These are phyloP conservation scores for Apamea anceps DNA, from an alignment of 2,888 invertebrate genomes.

Conservation along the genomic window DNA sequence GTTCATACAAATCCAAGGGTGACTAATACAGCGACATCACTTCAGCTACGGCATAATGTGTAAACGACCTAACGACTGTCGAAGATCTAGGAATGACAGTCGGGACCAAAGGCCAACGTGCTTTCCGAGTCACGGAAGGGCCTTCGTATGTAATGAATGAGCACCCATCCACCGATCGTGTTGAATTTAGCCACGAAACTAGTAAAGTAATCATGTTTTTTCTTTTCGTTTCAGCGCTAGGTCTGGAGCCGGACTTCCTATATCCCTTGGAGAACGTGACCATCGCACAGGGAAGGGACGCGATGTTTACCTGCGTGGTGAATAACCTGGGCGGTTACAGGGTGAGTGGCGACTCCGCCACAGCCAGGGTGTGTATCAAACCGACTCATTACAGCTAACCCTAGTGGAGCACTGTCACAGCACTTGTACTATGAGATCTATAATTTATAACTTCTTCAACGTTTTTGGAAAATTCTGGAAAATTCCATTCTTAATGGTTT, in stretches of 20 bases:
- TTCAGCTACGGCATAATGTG: too few species aligned
- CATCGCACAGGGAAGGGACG: slow-evolving; percentile 95
- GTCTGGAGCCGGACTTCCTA: slow-evolving; percentile 95
- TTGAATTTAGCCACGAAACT: neutral
- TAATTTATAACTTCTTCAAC: slow-evolving; percentile 71
- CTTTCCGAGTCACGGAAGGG: neutral
- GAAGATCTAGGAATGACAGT: neutral
- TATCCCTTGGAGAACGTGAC: slow-evolving; percentile 95
- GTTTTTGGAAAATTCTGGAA: neutral
- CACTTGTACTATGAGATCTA: slow-evolving; percentile 86
- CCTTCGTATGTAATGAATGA: neutral
- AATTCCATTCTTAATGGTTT: neutral
- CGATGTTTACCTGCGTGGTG: slow-evolving; percentile 95
- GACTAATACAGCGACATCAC: too few species aligned
- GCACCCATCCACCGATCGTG: neutral
- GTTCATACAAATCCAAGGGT: too few species aligned
- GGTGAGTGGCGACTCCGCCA: slow-evolving; percentile 97
- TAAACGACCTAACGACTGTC: neutral
- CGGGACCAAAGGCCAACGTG: neutral
- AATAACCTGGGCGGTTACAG: slow-evolving; percentile 96
- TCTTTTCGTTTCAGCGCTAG: slow-evolving; percentile 90
- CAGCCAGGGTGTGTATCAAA: slow-evolving; percentile 96
- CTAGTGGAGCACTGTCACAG: slow-evolving; percentile 88
- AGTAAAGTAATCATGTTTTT: neutral
- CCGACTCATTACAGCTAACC: slow-evolving; percentile 86